These are phyloP conservation scores for Cheirogaleus medius DNA, from an alignment of 2,113 vertebrate species.

Conservation along the genomic window DNA sequence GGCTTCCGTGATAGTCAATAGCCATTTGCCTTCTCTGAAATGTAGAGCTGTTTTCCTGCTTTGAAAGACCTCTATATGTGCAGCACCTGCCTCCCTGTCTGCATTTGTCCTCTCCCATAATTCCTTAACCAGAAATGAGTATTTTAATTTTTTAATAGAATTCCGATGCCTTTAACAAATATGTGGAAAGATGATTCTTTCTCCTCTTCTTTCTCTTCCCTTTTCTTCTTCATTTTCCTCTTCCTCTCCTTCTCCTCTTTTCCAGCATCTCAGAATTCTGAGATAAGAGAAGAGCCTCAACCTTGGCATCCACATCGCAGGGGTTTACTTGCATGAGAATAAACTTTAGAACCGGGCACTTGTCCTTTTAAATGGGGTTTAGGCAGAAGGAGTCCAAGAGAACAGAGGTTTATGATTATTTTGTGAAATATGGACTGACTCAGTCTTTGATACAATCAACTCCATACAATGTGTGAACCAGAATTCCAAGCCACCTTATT, in stretches of 20 bases:
- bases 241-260: not conserved
- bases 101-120: not conserved
- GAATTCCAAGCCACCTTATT: not conserved
- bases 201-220: not conserved
- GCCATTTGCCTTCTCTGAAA: not conserved
- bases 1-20: not conserved
- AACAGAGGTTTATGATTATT: not conserved
- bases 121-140: not conserved
- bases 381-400: not conserved
- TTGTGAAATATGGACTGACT: not conserved
- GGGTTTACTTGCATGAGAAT: not conserved
- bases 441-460: not conserved
- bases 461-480: not conserved
- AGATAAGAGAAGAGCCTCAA: not conserved
- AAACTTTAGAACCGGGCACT: not conserved
- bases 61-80: not conserved
- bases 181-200: not conserved
- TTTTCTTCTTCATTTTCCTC: not conserved
- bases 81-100: not conserved
- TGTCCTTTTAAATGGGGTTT: not conserved
- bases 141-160: not conserved
- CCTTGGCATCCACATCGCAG: not conserved
- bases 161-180: not conserved
- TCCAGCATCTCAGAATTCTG: not conserved
- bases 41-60: not conserved